Evolutionary conservation across 2,797 vertebrate species (phyloP), one percentile per base, ranked within the genome.

Genomic region (Poecilia gillii): DNA sequence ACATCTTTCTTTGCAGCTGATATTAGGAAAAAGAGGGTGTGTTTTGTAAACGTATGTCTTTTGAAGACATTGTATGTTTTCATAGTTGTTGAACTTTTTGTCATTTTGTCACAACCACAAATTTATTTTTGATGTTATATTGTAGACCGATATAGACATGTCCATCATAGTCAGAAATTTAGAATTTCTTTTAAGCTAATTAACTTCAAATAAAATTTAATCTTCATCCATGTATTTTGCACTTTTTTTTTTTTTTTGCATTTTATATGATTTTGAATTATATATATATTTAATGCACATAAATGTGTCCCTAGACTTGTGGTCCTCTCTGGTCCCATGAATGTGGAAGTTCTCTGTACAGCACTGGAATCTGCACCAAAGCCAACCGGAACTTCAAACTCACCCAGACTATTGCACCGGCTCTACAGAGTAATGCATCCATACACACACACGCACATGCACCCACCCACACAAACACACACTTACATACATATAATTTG

Each of bases 311-410:
- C 72, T 88, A 99, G 98, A 96, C 97, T 57, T 99, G 98, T 85
- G 98, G 98, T 57, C 98, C 98, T 0, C 96, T 99, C 84, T 99
- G 98, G 98, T 97, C 98, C 36, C 97, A 99, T 0, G 98, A 99
- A 80, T 99, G 98, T 46, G 98, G 98, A 51, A 99, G 97, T 76
- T 99, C 97, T 78, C 96, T 98, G 90, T 99, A 98, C 93, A 98
- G 97, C 94, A 98, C 97, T 0, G 98, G 98, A 14, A 97, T 99
- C 96, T 99, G 98, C 74, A 97, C 97, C 4, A 91, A 95, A 14
- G 96, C 98, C 90, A 96, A 95, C 87, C 89, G 96, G 76, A 97
- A 95, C 93, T 99, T 99, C 95, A 96, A 95, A 84, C 97, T 96
- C 90, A 96, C 97, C 59, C 95, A 96, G 85, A 97, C 95, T 0